These are phyloP conservation scores for Papilio gigon DNA, from an alignment of 2,888 invertebrate genomes.

Conservation along the genomic window DNA sequence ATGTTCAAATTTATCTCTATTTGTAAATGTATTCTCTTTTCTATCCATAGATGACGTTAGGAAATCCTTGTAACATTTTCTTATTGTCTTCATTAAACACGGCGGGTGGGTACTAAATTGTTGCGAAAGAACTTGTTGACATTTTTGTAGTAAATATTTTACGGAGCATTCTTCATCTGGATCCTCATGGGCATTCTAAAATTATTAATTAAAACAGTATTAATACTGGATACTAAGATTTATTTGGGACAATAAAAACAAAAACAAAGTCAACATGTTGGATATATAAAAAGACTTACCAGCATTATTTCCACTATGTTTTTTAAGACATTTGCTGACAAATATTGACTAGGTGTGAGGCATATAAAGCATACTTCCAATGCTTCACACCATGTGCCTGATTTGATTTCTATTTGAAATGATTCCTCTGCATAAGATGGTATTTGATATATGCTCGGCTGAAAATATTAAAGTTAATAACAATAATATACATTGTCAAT, in stretches of 20 bases:
- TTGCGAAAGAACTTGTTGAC: slow-evolving; percentile 64
- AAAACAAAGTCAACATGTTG: not conserved
- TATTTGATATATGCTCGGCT: slow-evolving; percentile 56
- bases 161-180: slow-evolving; percentile 56
- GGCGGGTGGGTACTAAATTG: slow-evolving; percentile 72
- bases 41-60: slow-evolving; percentile 64
- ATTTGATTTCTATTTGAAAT: slow-evolving; percentile 67
- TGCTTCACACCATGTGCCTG: slow-evolving; percentile 73
- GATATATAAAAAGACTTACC: slow-evolving; percentile 56
- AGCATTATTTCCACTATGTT: slow-evolving; percentile 73
- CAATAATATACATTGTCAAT: not conserved
- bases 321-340: slow-evolving; percentile 65
- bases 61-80: slow-evolving; percentile 66
- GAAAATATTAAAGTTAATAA: slow-evolving; percentile 45
- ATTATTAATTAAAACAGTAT: slow-evolving; percentile 44
- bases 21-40: slow-evolving; percentile 66
- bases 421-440: slow-evolving; percentile 62
- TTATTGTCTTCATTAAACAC: slow-evolving; percentile 59
- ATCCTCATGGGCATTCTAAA: slow-evolving; percentile 76
- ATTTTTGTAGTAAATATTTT: slow-evolving; percentile 62
- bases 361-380: slow-evolving; percentile 68
- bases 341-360: slow-evolving; percentile 64
- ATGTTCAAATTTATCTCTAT: slow-evolving; percentile 60
- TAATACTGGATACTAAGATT: slow-evolving; percentile 16
- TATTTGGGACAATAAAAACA: not conserved